These are phyloP conservation scores for Microhierax caerulescens DNA, from an alignment of 2,797 vertebrate species.

Conservation along the genomic window DNA sequence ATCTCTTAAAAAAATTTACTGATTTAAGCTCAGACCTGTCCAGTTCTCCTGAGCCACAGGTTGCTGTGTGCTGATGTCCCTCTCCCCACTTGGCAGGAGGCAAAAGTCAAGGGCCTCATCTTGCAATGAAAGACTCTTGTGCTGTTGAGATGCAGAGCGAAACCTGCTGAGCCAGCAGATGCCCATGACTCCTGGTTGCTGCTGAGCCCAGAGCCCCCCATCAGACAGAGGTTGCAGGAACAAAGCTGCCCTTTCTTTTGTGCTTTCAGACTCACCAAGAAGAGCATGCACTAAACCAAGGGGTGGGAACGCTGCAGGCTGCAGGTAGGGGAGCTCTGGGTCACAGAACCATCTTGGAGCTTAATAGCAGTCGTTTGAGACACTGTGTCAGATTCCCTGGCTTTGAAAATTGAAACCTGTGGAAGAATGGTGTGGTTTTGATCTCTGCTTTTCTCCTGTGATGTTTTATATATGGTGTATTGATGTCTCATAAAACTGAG, in stretches of 20 bases:
- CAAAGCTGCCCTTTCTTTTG: not conserved
- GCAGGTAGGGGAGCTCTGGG: not conserved
- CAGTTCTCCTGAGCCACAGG: not conserved
- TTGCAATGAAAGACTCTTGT: rapidly evolving
- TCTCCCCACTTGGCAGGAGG: not conserved
- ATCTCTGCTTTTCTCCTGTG: constrained; percentile 27
- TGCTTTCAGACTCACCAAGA: not conserved
- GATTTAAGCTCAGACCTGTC: not conserved
- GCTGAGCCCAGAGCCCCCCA: not conserved
- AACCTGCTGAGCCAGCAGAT: not conserved
- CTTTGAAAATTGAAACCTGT: constrained; percentile 38
- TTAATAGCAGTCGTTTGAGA: not conserved
- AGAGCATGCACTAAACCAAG: not conserved
- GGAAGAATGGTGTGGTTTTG: not conserved
- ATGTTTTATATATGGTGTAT: not conserved
- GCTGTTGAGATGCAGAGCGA: rapidly evolving
- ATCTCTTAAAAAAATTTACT: not conserved
- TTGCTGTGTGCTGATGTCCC: not conserved
- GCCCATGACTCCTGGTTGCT: not conserved
- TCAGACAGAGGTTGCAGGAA: not conserved
- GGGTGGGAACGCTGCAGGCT: not conserved
- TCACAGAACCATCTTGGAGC: not conserved
- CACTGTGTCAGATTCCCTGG: not conserved
- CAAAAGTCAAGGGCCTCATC: not conserved
- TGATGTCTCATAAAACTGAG: constrained; percentile 42